phyloP scores from a whole-genome alignment of 2,797 vertebrate species.

The Synanceia verrucosa region DNA sequence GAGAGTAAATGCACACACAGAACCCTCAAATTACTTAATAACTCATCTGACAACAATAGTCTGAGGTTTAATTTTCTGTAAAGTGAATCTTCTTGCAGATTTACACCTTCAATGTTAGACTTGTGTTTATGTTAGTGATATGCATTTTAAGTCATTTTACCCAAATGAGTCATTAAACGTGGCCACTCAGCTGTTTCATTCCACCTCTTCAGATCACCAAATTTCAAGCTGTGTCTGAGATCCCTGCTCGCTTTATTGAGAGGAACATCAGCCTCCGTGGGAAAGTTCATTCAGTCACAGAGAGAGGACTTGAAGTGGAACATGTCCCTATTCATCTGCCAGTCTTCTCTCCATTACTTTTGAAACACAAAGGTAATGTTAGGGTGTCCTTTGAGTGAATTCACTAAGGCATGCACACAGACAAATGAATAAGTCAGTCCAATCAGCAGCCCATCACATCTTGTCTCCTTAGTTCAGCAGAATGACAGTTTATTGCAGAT shows the following conservation, averaged over 20 bases:
- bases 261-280: constrained; percentile 90
- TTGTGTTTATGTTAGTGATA: not conserved
- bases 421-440: not conserved
- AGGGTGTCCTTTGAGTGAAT: constrained; percentile 58
- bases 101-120: not conserved
- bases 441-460: not conserved
- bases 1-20: not conserved
- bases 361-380: constrained; percentile 82
- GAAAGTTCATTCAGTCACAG: constrained; percentile 83
- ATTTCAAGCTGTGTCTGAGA: constrained; percentile 86
- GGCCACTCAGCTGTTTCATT: not conserved
- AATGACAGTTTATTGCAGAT: not conserved
- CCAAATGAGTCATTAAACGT: not conserved
- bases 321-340: constrained; percentile 91
- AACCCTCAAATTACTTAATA: not conserved
- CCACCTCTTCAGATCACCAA: constrained; percentile 79
- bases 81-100: not conserved
- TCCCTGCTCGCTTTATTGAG: constrained; percentile 89
- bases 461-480: not conserved
- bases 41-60: no score
- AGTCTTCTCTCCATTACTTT: constrained; percentile 82
- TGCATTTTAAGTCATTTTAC: not conserved
- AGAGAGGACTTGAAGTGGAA: constrained; percentile 88
- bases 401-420: not conserved
- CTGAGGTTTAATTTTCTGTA: no score